These are phyloP conservation scores for Drosophila paulistorum DNA, from an alignment of 1,140 invertebrate species.

Conservation along the genomic window DNA sequence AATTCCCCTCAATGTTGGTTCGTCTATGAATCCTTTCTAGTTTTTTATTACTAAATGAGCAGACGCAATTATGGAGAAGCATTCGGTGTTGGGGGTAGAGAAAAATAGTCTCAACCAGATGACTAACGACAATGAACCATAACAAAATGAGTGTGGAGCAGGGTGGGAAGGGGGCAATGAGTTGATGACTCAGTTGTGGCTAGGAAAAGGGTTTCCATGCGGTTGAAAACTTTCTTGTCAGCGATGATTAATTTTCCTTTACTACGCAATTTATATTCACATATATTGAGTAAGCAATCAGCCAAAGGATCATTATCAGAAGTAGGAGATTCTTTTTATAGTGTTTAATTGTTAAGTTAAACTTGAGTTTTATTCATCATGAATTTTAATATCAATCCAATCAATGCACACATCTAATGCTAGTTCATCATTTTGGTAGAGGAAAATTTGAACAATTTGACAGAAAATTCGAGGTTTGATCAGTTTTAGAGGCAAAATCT, in stretches of 20 bases:
- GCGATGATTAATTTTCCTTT: not conserved
- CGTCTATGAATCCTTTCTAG: conserved; percentile 41
- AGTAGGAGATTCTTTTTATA: too few relatives aligned
- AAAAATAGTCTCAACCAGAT: conserved; percentile 25
- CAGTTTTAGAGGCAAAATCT: too few relatives aligned
- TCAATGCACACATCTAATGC: too few relatives aligned
- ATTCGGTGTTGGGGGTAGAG: not conserved
- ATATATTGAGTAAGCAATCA: too few relatives aligned
- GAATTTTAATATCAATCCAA: too few relatives aligned
- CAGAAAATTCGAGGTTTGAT: too few relatives aligned
- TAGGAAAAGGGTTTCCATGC: not conserved
- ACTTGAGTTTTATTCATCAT: too few relatives aligned
- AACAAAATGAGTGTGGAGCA: not conserved
- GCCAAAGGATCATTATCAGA: too few relatives aligned
- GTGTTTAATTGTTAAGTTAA: too few relatives aligned
- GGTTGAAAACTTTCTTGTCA: not conserved
- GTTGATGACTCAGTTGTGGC: conserved; percentile 39
- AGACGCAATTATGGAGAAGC: conserved; percentile 60
- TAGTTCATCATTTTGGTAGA: too few relatives aligned
- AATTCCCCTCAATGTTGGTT: conserved; percentile 2
- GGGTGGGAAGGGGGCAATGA: not conserved
- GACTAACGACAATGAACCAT: conserved; percentile 52
- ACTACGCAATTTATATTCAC: not conserved
- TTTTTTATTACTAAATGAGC: conserved; percentile 62
- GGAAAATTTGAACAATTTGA: too few relatives aligned